Percentiles rank a stretch among this genome's conserved stretches.
Evolutionary conservation across 2,797 vertebrate genomes (phyloP).

Genomic region (Melanotaenia parkinsoni): DNA sequence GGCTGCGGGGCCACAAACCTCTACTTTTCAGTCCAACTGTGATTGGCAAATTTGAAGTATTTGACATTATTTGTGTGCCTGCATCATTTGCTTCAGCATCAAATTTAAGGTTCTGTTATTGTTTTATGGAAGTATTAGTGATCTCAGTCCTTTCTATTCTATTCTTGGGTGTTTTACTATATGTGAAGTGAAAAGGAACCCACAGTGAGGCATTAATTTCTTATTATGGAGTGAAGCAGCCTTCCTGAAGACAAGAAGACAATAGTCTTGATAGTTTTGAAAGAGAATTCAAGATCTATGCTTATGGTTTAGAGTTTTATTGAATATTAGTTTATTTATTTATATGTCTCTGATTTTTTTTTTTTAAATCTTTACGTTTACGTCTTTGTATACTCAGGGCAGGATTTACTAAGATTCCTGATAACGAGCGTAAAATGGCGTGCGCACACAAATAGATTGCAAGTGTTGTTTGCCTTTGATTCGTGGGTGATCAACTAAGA

Average conservation of each 20-base stretch:
- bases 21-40: conserved; percentile 3
- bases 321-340: background rate
- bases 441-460: too few species aligned
- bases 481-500: too few species aligned
- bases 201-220: background rate
- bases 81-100: background rate
- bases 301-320: background rate
- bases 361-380: too few species aligned
- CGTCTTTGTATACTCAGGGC: too few species aligned
- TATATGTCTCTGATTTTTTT: background rate
- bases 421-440: too few species aligned
- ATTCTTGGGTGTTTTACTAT: background rate
- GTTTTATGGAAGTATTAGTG: background rate
- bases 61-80: conserved; percentile 20
- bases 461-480: too few species aligned
- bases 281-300: background rate
- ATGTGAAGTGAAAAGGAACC: background rate
- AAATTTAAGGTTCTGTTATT: background rate
- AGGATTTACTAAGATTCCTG: too few species aligned
- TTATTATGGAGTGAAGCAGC: background rate
- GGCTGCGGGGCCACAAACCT: conserved; percentile 19
- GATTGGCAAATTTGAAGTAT: conserved; percentile 8
- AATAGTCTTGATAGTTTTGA: background rate
- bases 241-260: background rate
- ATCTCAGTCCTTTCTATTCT: background rate